Base-by-base conservation (phyloP, 2,888 invertebrate species). In the Pecten maximus region DNA sequence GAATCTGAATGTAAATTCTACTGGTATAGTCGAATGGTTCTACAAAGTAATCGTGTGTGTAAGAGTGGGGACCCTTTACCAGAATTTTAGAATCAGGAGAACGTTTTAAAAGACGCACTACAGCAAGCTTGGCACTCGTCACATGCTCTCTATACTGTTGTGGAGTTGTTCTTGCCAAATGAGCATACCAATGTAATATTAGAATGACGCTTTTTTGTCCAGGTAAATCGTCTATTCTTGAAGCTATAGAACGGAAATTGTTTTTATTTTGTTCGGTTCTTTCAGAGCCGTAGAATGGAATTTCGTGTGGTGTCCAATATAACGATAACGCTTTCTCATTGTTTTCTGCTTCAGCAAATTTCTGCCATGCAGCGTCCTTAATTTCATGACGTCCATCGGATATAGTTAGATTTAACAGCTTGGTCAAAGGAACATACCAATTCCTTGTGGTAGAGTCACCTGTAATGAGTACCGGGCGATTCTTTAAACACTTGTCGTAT, bases 51-150 rank as follows among this genome's bases (percentile, higher is more conserved):
- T n/a, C 0, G 40, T 88, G 28, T 28, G 40, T 60, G 23, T 74
- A 40, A 16, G 60, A 40, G 88, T 90, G 90, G n/a, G 90, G 90
- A n/a, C 90, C 90, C 40, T 90, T 90, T 8, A 90, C 88, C 2
- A 90, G 87, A 15, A 90, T 44, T 0, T 23, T 23, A 6, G 40
- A 88, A 28, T 40, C 28, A 40, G 90, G 90, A 12, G 87, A 39
- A 40, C 90, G 87, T 48, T 50, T 40, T 10, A 87, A 54, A 23
- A 90, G 87, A 8, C 40, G 39, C 4, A 50, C 15, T 23, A 90
- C 40, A 3, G 90, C 87, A 10, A n/a, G 23, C 50, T 50, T 90
- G 19, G 90, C 90, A 50, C 88, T 90, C 15, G 39, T 40, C 0
- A 90, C 44, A 90, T 88, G 90, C 87, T 90, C 87, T 39, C 87